Evolutionary conservation across 2,113 vertebrate species (phyloP), one percentile per base, ranked within the genome.

Genomic region (Plectropomus leopardus): DNA sequence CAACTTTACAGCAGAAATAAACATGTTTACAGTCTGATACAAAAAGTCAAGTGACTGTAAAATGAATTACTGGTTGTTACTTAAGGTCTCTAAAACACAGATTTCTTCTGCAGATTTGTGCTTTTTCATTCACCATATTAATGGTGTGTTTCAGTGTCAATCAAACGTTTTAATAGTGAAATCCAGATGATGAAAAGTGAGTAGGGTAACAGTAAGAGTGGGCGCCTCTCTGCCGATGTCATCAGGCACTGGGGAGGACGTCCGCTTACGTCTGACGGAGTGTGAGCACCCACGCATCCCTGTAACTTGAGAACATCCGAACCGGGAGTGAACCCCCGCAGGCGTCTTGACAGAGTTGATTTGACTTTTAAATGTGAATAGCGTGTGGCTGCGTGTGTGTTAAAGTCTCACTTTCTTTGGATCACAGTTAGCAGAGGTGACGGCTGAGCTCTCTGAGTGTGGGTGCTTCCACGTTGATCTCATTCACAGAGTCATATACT

Each of bases 171-270:
- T n/a, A n/a, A n/a, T n/a, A 10, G 0, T 55, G 28, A 77, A 69
- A 72, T 83, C 60, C 77, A 74, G 64, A 30, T 48, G 74, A 73
- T 9, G 76, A 48, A 87, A 70, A 32, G 10, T 2, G 65, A 87
- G 84, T 11, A 7, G 28, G 57, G 23, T 2, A 17, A 44, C 57
- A 64, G 17, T 50, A n/a, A n/a, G n/a, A n/a, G 68, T 76, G 55
- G 72, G 73, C 53, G 69, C 72, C 69, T 65, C 21, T 5, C 79
- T 81, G 86, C 45, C 11, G 9, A 83, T 69, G 60, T 85, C 81
- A 72, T 88, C 67, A 72, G 24, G 19, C 3, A 2, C 64, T 3
- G 42, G 0, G 64, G 61, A 63, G 48, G 47, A 80, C 40, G 53
- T 48, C 59, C 6, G 36, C 21, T 68, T 50, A 16, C 28, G 10